These are phyloP conservation scores for Carollia perspicillata DNA, from an alignment of 2,113 vertebrate genomes.

Conservation along the genomic window DNA sequence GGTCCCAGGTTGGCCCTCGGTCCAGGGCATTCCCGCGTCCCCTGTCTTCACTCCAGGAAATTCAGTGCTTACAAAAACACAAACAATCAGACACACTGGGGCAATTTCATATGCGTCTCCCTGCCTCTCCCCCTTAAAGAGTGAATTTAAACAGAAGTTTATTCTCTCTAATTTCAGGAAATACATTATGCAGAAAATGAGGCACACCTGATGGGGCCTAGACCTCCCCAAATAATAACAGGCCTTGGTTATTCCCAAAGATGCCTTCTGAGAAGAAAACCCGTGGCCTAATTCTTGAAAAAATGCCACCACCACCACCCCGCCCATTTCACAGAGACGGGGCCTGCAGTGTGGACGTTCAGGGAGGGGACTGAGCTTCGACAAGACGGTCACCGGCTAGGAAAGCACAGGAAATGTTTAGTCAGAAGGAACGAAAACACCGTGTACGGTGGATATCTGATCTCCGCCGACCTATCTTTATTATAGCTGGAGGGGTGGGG, in stretches of 20 bases:
- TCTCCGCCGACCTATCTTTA: conserved; percentile 25
- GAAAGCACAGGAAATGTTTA: conserved; percentile 1
- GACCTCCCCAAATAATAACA: neutral
- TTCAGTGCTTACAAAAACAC: neutral
- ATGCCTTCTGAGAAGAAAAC: neutral
- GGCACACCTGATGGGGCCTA: neutral
- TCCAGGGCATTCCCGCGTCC: fast-evolving
- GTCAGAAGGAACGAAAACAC: conserved; percentile 38
- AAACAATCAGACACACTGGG: neutral
- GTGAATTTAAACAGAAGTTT: neutral
- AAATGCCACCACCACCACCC: neutral
- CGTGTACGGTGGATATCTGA: conserved; percentile 44
- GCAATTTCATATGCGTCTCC: neutral
- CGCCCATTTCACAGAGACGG: neutral
- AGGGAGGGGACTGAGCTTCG: neutral
- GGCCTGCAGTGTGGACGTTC: neutral
- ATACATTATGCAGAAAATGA: neutral
- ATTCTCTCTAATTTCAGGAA: neutral
- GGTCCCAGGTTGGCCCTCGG: neutral
- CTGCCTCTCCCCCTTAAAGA: neutral
- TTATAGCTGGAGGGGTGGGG: neutral
- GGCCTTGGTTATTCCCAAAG: neutral
- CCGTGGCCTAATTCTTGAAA: neutral
- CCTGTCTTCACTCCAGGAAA: neutral
- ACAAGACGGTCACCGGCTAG: neutral